phyloP scores from a whole-genome alignment of 2,113 vertebrate genomes.

The Eubucco bourcierii region DNA sequence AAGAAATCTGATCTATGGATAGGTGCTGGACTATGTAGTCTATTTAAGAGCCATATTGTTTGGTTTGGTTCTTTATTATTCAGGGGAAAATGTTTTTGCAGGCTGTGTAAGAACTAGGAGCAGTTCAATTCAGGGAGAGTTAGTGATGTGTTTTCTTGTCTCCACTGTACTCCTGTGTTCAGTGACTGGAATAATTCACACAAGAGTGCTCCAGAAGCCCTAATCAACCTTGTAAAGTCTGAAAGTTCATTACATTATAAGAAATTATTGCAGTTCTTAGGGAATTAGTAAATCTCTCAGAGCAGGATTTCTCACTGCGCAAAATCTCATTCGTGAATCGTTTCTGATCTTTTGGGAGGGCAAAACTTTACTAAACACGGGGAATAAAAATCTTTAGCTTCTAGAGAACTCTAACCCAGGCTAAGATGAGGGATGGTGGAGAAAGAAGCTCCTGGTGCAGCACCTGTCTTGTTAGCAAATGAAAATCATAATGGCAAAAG shows the following conservation, averaged over 20 bases:
- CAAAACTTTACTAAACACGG: neutral
- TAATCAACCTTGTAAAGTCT: neutral
- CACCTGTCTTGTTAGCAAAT: neutral
- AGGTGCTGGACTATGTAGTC: neutral
- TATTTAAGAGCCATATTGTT: neutral
- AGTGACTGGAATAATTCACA: neutral
- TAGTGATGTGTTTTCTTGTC: neutral
- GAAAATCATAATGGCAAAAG: neutral
- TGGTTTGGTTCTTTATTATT: neutral
- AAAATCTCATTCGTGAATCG: neutral
- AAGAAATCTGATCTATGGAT: neutral
- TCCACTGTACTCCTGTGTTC: neutral
- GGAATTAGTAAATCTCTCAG: neutral
- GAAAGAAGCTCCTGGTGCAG: neutral
- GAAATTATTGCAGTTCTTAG: neutral
- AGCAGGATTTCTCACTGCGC: neutral
- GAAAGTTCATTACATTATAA: neutral
- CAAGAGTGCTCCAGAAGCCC: neutral
- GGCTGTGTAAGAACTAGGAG: fast-evolving
- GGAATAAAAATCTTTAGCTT: neutral
- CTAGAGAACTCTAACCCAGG: neutral
- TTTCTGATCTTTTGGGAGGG: fast-evolving
- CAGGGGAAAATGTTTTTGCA: neutral
- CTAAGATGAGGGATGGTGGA: neutral
- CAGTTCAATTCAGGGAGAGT: neutral